phyloP scores from a whole-genome alignment of 2,888 invertebrate species.

The Macrophya annulata region DNA sequence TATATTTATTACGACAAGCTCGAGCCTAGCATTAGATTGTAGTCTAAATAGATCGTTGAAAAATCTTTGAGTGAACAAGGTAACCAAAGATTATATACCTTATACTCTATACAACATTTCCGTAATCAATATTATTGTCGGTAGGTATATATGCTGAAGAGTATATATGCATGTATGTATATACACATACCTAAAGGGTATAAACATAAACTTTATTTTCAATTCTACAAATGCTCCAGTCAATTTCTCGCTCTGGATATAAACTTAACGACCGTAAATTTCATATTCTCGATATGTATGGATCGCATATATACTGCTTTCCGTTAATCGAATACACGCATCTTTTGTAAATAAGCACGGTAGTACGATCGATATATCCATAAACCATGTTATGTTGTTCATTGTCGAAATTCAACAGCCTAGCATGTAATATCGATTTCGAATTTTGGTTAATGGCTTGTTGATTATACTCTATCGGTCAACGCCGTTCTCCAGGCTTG shows the following conservation, averaged over 20 bases:
- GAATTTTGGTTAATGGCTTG: neutral
- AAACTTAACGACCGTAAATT: slow-evolving; percentile 33
- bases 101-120: neutral
- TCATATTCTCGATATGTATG: neutral
- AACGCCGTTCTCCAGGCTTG: neutral
- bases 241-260: slow-evolving; percentile 18
- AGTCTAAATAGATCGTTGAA: neutral
- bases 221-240: slow-evolving; percentile 22
- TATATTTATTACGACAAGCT: neutral
- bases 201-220: slow-evolving; percentile 8
- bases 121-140: slow-evolving; percentile 11
- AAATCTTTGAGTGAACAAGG: neutral
- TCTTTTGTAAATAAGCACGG: neutral
- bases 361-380: neutral
- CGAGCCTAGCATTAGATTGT: neutral
- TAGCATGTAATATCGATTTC: neutral
- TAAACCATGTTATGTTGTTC: neutral
- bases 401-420: neutral
- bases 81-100: neutral
- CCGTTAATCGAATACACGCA: slow-evolving; percentile 17
- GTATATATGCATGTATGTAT: neutral
- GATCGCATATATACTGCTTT: neutral
- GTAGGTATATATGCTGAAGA: neutral
- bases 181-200: neutral
- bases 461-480: neutral